phyloP scores from a whole-genome alignment of 2,888 invertebrate genomes.

The Papilio demoleus region DNA sequence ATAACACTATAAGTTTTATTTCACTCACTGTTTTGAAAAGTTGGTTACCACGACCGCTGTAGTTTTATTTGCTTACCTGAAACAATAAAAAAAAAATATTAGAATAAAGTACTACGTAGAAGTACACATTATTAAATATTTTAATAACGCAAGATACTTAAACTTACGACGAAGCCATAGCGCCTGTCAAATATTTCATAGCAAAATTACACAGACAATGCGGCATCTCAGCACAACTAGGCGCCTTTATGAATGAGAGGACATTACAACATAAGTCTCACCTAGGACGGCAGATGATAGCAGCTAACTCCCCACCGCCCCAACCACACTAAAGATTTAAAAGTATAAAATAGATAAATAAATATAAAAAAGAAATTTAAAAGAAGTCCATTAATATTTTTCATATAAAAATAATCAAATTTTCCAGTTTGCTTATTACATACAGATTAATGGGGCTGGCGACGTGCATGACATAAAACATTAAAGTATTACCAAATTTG shows the following conservation, averaged over 20 bases:
- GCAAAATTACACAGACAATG: conserved; percentile 19
- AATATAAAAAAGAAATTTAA: no score
- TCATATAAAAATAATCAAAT: no score
- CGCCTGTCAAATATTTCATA: conserved; percentile 29
- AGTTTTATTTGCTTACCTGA: conserved; percentile 4
- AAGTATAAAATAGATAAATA: no score
- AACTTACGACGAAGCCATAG: conserved; percentile 2
- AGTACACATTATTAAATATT: not conserved
- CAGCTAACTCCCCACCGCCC: no score
- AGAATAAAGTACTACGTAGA: not conserved
- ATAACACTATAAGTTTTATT: not conserved
- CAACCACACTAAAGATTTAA: no score
- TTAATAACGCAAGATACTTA: not conserved
- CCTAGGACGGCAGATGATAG: no score
- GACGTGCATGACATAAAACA: not conserved
- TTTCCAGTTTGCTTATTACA: no score
- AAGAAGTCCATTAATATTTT: no score
- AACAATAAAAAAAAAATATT: conserved; percentile 14
- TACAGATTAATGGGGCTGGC: no score
- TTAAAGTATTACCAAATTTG: not conserved
- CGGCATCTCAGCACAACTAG: not conserved
- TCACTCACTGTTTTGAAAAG: conserved; percentile 11
- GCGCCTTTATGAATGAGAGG: not conserved
- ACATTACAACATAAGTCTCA: no score
- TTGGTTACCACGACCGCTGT: not conserved